Base-by-base conservation (phyloP, 2,113 vertebrate species). In the Reinhardtius hippoglossoides region DNA sequence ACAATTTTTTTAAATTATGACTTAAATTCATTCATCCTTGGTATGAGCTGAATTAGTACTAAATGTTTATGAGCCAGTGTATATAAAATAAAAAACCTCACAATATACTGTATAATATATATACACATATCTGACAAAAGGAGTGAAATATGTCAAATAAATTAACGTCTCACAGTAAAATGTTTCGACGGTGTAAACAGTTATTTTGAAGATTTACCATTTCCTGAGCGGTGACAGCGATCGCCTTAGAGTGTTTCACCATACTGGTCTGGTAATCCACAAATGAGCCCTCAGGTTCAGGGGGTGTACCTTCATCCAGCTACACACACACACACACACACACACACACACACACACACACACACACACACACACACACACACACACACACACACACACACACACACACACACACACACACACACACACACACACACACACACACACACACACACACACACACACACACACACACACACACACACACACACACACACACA, bases 231-330 rank as follows among this genome's bases (percentile, higher is more conserved):
- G 97, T 99, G 71, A 99, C 96, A 0, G 97, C 98, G 65, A 99
- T 97, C 7, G 97, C 97, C 92, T 99, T 99, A 40, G 97, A 98
- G 74, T 97, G 95, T 89, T 97, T 99, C 84, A 99, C 98, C 92
- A 97, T 97, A 0, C 96, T 97, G 21, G 98, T 99, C 93, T 99
- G 98, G 90, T 97, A 99, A 90, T 99, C 98, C 55, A 99, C 98
- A 82, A 98, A 99, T 0, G 96, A 97, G 76, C 98, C 97, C 65
- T 97, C 97, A 0, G 96, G 94, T 86, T 97, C 97, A 9, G 96
- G 95, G n/a, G 97, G 97, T 0, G 97, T 97, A 23, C 98, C 97
- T 89, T 98, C 98, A 89, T 98, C 98, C 91, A 99, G 93, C 98
- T 99, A 64, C 15, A 77, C 2, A 80, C 5, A 72, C 18, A 81